Evolutionary conservation across 2,797 vertebrate genomes (phyloP), one percentile per base, ranked within the genome.

Genomic region (Siniperca scherzeri): DNA sequence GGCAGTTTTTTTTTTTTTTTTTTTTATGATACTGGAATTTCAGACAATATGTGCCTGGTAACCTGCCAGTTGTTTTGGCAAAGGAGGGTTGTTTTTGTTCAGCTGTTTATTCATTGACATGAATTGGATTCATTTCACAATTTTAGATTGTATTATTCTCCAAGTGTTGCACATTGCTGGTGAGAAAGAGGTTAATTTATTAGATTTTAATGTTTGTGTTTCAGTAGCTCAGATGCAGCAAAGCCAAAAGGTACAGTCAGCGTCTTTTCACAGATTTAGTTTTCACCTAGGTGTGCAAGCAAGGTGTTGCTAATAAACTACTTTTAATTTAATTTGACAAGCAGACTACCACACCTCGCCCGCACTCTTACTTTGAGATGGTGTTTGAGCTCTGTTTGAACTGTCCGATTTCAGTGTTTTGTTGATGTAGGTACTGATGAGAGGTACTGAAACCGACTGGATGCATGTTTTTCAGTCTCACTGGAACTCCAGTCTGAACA

Each of bases 1-100:
- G 80, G 87, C 80, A 78, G 50, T 55, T 76, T 21, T 73, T 48
- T 50, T 33, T 33, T 33, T 33, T 59, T n/a, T 21, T 73, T 48
- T 50, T 60, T 19, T 65, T 17, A 17, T 14, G 46, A 48, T 27
- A 8, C 68, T 80, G 70, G 33, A 70, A 33, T 83, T 73, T 83
- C 68, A 22, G 27, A 30, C n/a, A 2, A 48, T 44, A 38, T 61
- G 48, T 59, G 60, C 44, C 48, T 55, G 53, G 30, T 42, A 25
- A 66, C 33, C 30, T 40, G 42, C 42, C 66, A 69, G 50, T 50
- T 12, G 3, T 57, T 72, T 72, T 64, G 46, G 46, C 33, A 4
- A 52, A 38, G 5, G 2, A 1, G 14, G 13, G 30, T 40, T n/a
- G 17, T 40, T 78, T 75, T 66, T 68, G 17, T 44, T 50, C 4